A percentile compares a stretch with the other conserved stretches of the same genome.
These are phyloP conservation scores for Lepus americanus DNA, from an alignment of 2,113 vertebrate species.

Conservation along the genomic window DNA sequence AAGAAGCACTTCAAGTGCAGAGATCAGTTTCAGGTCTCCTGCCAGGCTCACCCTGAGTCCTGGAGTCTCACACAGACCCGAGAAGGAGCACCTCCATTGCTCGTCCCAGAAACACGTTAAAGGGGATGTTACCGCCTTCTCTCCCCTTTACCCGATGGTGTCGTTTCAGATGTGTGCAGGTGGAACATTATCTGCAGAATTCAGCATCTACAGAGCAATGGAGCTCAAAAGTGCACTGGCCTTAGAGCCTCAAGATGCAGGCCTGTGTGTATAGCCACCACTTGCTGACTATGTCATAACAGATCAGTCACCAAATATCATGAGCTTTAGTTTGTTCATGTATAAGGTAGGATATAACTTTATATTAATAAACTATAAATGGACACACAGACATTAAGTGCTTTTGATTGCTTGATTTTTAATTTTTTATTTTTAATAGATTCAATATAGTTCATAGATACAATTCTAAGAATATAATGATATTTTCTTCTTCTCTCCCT, in stretches of 20 bases:
- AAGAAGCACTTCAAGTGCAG: background rate
- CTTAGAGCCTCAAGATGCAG: background rate
- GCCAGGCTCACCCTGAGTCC: background rate
- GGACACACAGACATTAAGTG: background rate
- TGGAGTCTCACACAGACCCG: background rate
- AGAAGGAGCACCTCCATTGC: background rate
- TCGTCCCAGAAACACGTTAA: background rate
- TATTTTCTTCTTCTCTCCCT: too few relatives aligned
- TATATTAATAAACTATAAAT: background rate
- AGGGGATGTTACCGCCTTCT: background rate
- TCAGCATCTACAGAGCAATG: background rate
- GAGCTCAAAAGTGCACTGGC: background rate
- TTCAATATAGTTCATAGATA: too few relatives aligned
- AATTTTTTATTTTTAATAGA: too few relatives aligned
- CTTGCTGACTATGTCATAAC: background rate
- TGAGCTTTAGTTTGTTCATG: background rate
- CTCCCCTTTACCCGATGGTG: background rate
- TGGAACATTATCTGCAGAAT: background rate
- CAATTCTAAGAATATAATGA: too few relatives aligned
- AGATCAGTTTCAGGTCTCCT: background rate
- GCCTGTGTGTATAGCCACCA: background rate
- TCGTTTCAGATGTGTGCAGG: background rate
- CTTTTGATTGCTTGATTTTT: background rate
- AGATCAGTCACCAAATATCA: background rate
- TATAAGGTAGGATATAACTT: background rate